Percentiles rank a stretch among this genome's conserved stretches.
Conservation (phyloP, 2,797 vertebrate species). For the Sciurus carolinensis region DNA sequence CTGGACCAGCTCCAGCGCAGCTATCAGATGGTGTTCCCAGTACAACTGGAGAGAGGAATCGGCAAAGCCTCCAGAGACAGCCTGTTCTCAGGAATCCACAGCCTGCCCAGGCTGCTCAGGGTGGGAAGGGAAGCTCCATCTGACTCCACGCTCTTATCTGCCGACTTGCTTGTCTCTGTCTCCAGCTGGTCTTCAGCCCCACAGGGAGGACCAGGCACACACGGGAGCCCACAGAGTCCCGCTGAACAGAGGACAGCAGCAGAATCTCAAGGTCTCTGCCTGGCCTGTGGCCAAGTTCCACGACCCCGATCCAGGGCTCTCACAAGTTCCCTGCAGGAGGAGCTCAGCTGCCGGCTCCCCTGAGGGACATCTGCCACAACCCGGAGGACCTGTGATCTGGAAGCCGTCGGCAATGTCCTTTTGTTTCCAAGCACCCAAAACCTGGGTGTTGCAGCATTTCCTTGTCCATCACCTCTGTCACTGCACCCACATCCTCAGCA, state of each 20-base stretch:
- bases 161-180: neutral
- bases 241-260: no score
- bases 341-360: neutral
- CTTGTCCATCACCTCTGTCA: accelerated
- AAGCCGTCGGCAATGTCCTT: neutral
- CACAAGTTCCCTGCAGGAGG: neutral
- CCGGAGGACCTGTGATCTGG: neutral
- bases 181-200: neutral
- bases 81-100: conserved; percentile 64
- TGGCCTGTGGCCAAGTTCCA: no score
- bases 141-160: conserved; percentile 33
- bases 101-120: neutral
- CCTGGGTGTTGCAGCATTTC: neutral
- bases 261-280: neutral
- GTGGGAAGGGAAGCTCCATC: neutral
- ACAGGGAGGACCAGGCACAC: neutral
- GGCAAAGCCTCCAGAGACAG: conserved; percentile 47
- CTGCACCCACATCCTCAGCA: accelerated
- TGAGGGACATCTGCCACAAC: neutral
- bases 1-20: neutral
- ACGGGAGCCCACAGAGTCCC: no score
- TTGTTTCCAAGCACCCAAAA: no score
- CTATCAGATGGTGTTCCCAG: conserved; percentile 32
- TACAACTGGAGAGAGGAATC: conserved; percentile 5
- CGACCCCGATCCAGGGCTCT: no score